Base-by-base conservation (phyloP, 2,113 vertebrate species). In the Lamprologus callipterus region DNA sequence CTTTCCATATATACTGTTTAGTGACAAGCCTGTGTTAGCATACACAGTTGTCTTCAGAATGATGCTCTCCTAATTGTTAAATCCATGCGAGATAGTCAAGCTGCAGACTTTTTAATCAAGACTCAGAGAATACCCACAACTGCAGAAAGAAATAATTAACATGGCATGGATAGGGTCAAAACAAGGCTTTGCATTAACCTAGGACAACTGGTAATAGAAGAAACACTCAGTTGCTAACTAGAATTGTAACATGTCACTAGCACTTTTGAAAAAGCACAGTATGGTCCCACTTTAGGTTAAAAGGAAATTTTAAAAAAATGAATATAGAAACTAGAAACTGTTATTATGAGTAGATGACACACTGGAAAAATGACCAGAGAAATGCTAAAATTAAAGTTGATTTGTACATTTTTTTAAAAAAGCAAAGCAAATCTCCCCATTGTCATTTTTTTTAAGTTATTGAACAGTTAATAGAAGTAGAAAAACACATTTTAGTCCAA, bases 261-360 rank as follows among this genome's bases (percentile, higher is more conserved):
- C 68, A 75, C 42, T 47, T 75, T 75, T 47, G 42, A 47, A 47
- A 75, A 47, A 28, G 9, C 23, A 75, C 23, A 47, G 1, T 47
- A 75, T 75, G 40, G 23, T 75, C 42, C 23, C 23, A 28, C 23
- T 75, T 75, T 75, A 47, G 16, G 42, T 19, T 2, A 47, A 28
- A 19, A 47, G 40, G 14, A 42, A 47, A 16, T 63, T 9, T 0
- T 0, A 4, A 70, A 8, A 14, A 2, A 21, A 6, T 42, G 5
- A 70, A 75, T 47, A 47, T 47, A 47, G 40, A 75, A 10, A 47
- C n/a, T 73, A 26, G 13, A 70, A 70, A 73, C 40, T 47, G 40
- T 75, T 47, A 75, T 28, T 47, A 17, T 75, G 23, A 75, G 68
- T 75, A 75, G 0, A 75, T 75, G 23, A 47, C 42, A 75, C 42